Conservation (phyloP, 1,140 invertebrate species). For the Bombus difficillimus region DNA sequence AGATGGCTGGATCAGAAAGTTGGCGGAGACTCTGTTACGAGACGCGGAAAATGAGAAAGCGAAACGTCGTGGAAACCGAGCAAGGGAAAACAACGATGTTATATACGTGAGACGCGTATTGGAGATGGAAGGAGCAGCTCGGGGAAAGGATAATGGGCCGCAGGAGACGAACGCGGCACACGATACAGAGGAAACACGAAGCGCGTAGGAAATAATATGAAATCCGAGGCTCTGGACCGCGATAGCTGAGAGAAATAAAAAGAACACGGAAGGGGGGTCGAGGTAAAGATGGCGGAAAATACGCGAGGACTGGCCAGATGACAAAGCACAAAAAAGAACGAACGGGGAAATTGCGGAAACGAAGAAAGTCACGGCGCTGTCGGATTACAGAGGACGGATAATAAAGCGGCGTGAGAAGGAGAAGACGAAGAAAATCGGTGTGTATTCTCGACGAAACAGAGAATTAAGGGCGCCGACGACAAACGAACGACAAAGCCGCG, state of each 20-base stretch:
- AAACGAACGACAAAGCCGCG: neutral
- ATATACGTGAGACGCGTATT: conserved; percentile 2
- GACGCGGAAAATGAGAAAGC: conserved; percentile 42
- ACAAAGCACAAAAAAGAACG: conserved; percentile 16
- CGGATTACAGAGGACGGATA: neutral
- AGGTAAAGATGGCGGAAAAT: neutral
- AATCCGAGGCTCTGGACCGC: conserved; percentile 5
- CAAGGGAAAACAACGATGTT: neutral
- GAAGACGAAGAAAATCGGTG: neutral
- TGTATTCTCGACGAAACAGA: neutral
- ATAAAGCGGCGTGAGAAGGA: conserved; percentile 3
- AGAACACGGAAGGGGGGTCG: neutral
- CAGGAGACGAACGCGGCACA: neutral
- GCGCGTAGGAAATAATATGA: conserved; percentile 38
- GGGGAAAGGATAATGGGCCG: conserved; percentile 18
- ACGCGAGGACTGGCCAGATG: neutral
- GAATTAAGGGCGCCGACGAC: neutral
- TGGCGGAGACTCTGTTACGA: neutral
- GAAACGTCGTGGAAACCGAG: neutral
- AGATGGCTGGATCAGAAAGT: neutral
- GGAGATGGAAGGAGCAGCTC: neutral
- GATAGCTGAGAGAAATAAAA: conserved; percentile 3
- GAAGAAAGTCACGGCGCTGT: no score
- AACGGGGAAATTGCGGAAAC: neutral
- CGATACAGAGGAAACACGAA: neutral